Evolutionary conservation across 2,797 vertebrate genomes (phyloP).

Genomic region (Arrhamphus sclerolepis): DNA sequence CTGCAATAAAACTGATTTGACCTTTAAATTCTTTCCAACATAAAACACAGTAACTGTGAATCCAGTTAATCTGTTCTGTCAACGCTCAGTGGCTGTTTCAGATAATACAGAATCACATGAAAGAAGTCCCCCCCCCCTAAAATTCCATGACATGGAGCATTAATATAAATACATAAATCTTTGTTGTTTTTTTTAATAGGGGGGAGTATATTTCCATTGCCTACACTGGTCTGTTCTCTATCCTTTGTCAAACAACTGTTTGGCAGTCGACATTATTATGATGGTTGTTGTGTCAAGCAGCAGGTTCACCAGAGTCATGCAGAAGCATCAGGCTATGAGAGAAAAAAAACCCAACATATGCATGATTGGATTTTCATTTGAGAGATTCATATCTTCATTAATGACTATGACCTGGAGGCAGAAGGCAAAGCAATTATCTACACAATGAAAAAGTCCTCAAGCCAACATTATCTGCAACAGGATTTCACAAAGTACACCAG

Average conservation of each 20-base stretch:
- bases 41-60: constrained; percentile 25
- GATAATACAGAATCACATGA: constrained; percentile 29
- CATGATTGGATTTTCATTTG: constrained; percentile 80
- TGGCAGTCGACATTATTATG: constrained; percentile 61
- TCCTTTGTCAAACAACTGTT: constrained; percentile 35
- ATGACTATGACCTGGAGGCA: constrained; percentile 79
- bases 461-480: constrained; percentile 73
- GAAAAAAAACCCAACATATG: constrained; percentile 68
- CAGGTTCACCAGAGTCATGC: constrained; percentile 63
- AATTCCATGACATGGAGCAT: too few species aligned
- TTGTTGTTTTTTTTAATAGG: constrained; percentile 37
- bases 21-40: constrained; percentile 36
- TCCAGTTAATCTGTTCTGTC: constrained; percentile 20
- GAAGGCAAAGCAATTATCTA: constrained; percentile 74
- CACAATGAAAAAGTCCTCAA: constrained; percentile 69
- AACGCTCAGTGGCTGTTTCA: constrained; percentile 14
- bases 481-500: constrained; percentile 77
- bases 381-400: constrained; percentile 76
- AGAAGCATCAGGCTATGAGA: constrained; percentile 76
- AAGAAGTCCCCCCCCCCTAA: too few species aligned
- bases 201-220: too few species aligned
- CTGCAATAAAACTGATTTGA: constrained; percentile 45
- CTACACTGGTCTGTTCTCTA: constrained; percentile 23
- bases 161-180: constrained; percentile 12
- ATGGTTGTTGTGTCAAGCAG: constrained; percentile 57